A percentile compares a stretch with the other conserved stretches of the same genome.
Evolutionary conservation across 2,888 invertebrate genomes (phyloP).

Genomic region (Orchesella flavescens): DNA sequence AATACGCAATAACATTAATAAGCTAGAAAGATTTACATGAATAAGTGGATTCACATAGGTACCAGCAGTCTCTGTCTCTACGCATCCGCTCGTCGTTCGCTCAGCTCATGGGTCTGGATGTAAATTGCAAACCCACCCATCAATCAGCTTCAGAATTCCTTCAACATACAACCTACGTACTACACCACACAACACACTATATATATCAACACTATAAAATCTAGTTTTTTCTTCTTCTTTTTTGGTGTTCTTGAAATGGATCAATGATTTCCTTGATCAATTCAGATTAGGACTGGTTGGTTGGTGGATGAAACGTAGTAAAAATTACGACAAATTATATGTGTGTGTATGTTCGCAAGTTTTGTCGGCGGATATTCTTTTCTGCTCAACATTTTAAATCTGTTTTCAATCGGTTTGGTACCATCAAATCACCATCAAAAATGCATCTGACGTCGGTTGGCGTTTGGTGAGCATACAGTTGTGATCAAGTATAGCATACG

Average conservation of each 20-base stretch:
- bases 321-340: constrained; percentile 55
- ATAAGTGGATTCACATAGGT: not conserved
- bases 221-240: constrained; percentile 37
- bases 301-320: not conserved
- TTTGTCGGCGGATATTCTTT: not conserved
- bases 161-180: constrained; percentile 5
- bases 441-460: constrained; percentile 15
- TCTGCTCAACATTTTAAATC: not conserved
- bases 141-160: constrained; percentile 52
- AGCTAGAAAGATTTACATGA: too few relatives aligned
- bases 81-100: constrained; percentile 30
- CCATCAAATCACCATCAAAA: constrained; percentile 46
- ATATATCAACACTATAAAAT: too few relatives aligned
- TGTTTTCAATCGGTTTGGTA: constrained; percentile 15
- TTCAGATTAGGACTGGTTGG: not conserved
- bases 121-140: constrained; percentile 57
- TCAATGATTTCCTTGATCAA: constrained; percentile 47
- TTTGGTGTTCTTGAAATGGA: constrained; percentile 33
- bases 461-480: constrained; percentile 28
- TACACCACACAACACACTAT: not conserved
- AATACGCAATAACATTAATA: not conserved
- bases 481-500: too few relatives aligned
- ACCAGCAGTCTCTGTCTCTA: constrained; percentile 9
- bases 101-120: constrained; percentile 39
- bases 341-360: not conserved